Base-by-base conservation (phyloP, 2,797 vertebrate species). In the Halcyon chelicuti region DNA sequence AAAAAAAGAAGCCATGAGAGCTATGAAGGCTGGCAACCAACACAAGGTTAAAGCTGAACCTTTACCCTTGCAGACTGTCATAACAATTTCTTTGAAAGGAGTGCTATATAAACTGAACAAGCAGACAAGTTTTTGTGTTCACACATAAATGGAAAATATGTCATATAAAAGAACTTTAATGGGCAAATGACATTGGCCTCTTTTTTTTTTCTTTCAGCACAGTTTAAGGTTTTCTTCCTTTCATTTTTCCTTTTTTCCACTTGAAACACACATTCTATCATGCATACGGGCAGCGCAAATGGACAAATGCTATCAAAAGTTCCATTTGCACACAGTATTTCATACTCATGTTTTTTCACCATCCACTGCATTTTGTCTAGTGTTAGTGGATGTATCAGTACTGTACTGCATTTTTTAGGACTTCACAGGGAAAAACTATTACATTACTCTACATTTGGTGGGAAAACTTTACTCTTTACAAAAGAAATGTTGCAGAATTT, bases 401-500 rank as follows among this genome's bases (percentile, higher is more conserved):
- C 70, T 57, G 63, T 70, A 92, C 71, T 49, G 61, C 40, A 29
- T 66, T 83, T 86, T 86, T 91, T 8, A 88, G 68, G 80, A 77
- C 57, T 93, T 88, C 70, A 88, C 29, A 66, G 39, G 88, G 70
- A 46, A 86, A 66, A 60, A 25, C 74, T 68, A 80, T 87, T 79
- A n/a, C 40, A 63, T 57, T 83, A 42, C 54, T 66, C 25, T n/a
- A 17, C 44, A 44, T 61, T 68, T 22, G 29, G 54, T 75, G 86
- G 83, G 87, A 91, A 95, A 44, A 70, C 54, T 70, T 52, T 47
- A 72, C 80, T 86, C 86, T 94, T 61, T 52, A 89, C 90, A 76
- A 93, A 88, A 97, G 94, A 95, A 95, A 97, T 46, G 80, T 87
- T 68, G 80, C 70, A 94, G 94, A 96, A 96, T 91, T 86, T 89